Evolutionary conservation across 1,140 invertebrate species (phyloP).

Genomic region (Nasonia longicornis): DNA sequence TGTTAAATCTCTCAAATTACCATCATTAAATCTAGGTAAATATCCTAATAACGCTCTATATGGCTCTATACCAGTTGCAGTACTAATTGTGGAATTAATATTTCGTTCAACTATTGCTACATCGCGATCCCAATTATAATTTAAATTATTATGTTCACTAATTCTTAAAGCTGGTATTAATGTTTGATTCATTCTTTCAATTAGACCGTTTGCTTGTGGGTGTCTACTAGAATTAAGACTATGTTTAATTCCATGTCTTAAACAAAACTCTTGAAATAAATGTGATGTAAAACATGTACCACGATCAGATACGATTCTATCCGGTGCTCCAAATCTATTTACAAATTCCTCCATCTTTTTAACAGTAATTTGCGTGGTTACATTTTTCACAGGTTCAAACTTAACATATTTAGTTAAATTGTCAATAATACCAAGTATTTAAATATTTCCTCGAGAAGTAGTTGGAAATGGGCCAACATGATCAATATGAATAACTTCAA

Average conservation of each 20-base stretch:
- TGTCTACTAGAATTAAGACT: conserved; percentile 9
- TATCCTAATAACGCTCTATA: conserved; percentile 47
- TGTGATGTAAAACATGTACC: conserved; percentile 55
- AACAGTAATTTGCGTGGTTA: background rate
- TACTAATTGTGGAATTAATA: conserved; percentile 42
- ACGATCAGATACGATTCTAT: conserved; percentile 48
- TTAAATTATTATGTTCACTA: background rate
- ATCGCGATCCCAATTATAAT: conserved; percentile 36
- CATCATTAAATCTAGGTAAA: conserved; percentile 43
- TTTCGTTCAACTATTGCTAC: conserved; percentile 44
- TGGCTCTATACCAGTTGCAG: conserved; percentile 42
- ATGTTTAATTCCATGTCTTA: conserved; percentile 36
- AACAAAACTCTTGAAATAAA: conserved; percentile 50
- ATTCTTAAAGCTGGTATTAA: conserved; percentile 29
- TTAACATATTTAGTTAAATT: conserved; percentile 6
- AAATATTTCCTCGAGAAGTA: conserved; percentile 11
- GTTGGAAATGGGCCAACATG: background rate
- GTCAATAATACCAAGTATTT: conserved; percentile 7
- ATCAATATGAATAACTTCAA: background rate
- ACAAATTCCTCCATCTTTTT: conserved; percentile 40
- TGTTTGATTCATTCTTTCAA: conserved; percentile 39
- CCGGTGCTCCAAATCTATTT: conserved; percentile 37
- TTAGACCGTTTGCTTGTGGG: conserved; percentile 29
- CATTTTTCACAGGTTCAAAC: background rate
- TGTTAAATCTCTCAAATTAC: conserved; percentile 28